Percentiles rank a stretch among this genome's conserved stretches.
phyloP scores from a whole-genome alignment of 2,888 invertebrate genomes.

The Phania funesta region DNA sequence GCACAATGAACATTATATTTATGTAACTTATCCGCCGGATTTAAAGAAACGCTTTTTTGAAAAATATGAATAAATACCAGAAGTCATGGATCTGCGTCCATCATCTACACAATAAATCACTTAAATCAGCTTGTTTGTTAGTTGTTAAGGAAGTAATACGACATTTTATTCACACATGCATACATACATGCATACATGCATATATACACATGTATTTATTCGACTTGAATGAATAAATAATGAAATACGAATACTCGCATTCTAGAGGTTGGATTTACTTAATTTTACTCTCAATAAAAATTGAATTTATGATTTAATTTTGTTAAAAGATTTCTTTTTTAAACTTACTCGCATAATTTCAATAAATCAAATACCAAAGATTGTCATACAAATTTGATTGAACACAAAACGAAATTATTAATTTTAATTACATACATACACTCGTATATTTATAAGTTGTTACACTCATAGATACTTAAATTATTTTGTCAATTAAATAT shows the following conservation, averaged over 20 bases:
- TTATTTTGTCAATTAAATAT: conserved; percentile 64
- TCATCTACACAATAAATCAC: background rate
- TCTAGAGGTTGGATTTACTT: conserved; percentile 21
- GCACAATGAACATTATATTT: conserved; percentile 90
- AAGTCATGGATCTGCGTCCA: background rate
- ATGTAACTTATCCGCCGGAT: conserved; percentile 93
- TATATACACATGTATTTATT: background rate
- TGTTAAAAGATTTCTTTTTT: background rate
- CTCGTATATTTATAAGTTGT: conserved; percentile 51
- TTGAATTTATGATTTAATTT: background rate
- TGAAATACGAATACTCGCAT: conserved; percentile 55
- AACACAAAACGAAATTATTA: conserved; percentile 48
- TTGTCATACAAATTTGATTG: conserved; percentile 50
- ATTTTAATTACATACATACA: conserved; percentile 30
- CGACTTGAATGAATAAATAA: conserved; percentile 10
- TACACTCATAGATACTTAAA: conserved; percentile 46
- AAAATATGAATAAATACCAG: conserved; percentile 77
- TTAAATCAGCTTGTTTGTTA: conserved; percentile 38
- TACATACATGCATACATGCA: no score
- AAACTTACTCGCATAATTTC: conserved; percentile 54
- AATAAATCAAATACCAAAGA: conserved; percentile 63
- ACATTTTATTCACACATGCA: conserved; percentile 19
- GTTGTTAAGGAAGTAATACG: conserved; percentile 25
- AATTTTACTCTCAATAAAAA: background rate
- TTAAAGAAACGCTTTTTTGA: conserved; percentile 90